Percentiles rank a stretch among this genome's conserved stretches.
Conservation (phyloP, 1,140 invertebrate genomes). For the Trichomalopsis sarcophagae region DNA sequence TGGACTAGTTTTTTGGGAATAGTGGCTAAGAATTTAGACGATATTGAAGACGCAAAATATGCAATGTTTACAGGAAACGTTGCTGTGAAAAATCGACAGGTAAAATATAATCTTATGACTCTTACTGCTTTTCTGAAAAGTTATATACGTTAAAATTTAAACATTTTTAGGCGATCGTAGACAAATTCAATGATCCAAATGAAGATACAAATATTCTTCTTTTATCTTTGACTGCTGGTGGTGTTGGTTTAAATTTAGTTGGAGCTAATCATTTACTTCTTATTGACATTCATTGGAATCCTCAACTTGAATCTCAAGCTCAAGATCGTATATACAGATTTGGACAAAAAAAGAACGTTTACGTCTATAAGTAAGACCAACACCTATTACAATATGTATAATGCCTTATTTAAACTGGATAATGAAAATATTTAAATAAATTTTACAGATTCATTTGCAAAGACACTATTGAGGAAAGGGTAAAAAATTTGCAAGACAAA, state of each 20-base stretch:
- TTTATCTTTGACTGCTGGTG: constrained; percentile 91
- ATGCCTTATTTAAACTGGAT: not conserved
- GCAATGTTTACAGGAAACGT: constrained; percentile 82
- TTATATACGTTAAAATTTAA: constrained; percentile 19
- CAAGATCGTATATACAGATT: constrained; percentile 94
- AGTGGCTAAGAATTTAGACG: constrained; percentile 78
- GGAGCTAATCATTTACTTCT: constrained; percentile 94
- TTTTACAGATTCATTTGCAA: constrained; percentile 84
- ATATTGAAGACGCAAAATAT: constrained; percentile 72
- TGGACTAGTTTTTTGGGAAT: constrained; percentile 87
- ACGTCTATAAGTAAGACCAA: constrained; percentile 85
- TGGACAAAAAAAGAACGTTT: constrained; percentile 88
- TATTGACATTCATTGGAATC: constrained; percentile 96
- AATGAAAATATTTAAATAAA: constrained; percentile 49
- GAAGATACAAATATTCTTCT: constrained; percentile 79
- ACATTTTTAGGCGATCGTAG: constrained; percentile 30
- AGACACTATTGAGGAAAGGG: constrained; percentile 90
- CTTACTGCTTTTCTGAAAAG: not conserved
- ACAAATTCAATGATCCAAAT: constrained; percentile 81
- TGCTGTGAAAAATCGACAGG: constrained; percentile 75
- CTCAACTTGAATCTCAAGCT: constrained; percentile 92
- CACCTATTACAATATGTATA: constrained; percentile 23
- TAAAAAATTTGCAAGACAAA: constrained; percentile 85
- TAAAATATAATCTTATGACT: constrained; percentile 36
- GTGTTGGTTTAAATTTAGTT: constrained; percentile 92